Evolutionary conservation across 2,888 invertebrate species (phyloP).

Genomic region (Ferdinandea cuprea): DNA sequence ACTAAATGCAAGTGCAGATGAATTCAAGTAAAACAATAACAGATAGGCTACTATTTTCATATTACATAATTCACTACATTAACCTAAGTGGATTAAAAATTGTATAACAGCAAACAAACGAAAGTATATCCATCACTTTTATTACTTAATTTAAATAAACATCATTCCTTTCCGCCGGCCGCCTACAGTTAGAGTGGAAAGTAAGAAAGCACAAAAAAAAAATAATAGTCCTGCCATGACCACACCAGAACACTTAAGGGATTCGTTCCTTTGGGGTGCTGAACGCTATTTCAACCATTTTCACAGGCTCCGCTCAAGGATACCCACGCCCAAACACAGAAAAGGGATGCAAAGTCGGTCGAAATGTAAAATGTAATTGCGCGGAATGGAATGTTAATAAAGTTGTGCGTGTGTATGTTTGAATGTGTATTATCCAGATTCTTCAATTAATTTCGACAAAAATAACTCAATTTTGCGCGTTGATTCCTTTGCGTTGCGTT

Average conservation of each 20-base stretch:
- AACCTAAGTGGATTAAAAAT: conserved; percentile 46
- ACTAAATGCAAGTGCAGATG: too few relatives aligned
- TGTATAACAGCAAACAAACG: background rate
- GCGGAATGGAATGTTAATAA: conserved; percentile 74
- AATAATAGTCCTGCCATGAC: conserved; percentile 61
- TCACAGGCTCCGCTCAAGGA: conserved; percentile 41
- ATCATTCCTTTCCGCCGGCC: conserved; percentile 2
- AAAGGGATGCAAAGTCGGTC: conserved; percentile 46
- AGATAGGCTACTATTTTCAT: too few relatives aligned
- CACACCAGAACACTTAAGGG: conserved; percentile 27
- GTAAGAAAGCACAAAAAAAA: conserved; percentile 51
- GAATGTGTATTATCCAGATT: conserved; percentile 67
- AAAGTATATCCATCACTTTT: conserved; percentile 64
- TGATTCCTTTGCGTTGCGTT: conserved; percentile 43
- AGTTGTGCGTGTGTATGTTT: too few relatives aligned
- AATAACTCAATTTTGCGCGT: conserved; percentile 71
- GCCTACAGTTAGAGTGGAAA: conserved; percentile 7
- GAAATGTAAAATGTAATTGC: conserved; percentile 71
- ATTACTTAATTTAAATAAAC: conserved; percentile 73
- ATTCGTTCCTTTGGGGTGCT: conserved; percentile 51
- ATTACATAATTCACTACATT: conserved; percentile 22
- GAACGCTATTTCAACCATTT: conserved; percentile 50
- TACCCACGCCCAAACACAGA: conserved; percentile 12
- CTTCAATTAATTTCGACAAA: conserved; percentile 64
- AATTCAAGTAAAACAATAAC: too few relatives aligned